Evolutionary conservation across 53 echinoderm and acorn worm species (phyloP), one percentile per base, ranked within the genome.

Genomic region (Apostichopus leukothele): DNA sequence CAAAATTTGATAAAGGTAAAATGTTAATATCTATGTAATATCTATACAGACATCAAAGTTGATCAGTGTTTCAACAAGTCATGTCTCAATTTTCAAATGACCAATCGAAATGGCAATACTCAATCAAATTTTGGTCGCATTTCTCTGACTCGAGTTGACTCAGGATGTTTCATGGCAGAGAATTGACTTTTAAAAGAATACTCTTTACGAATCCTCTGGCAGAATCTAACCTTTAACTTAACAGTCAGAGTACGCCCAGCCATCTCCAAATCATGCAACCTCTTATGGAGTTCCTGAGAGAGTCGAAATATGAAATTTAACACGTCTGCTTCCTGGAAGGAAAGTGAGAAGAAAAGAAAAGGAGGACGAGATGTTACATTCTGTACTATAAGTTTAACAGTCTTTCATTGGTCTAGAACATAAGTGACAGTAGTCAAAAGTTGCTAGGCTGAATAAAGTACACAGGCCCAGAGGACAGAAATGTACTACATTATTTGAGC

Each of bases 231-330:
- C 88, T 95, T 98, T 22, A 98, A 79, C 85, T 98, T 98, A 76
- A 98, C 89, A 5, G 98, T 98, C 55, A 98, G 91, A 14, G 90
- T 93, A 81, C 92, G 93, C 7, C 95, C 98, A 57, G 76, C 77
- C 98, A 95, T 95, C 73, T 89, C 84, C 75, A 95, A 91, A 12
- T 88, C 91, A 6, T 90, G 86, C 51, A 98, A 92, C 75, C 98
- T 93, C 52, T 89, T 91, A 75, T 98, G 95, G 0, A 98, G 94
- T 89, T 98, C 98, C n/a, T 74, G 81, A 0, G 93, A 89, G 1
- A 98, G 91, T 60, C 91, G 90, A 39, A 79, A 75, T 19, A 98
- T 90, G 74, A 98, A 98, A 14, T 90, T 88, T 11, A 89, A 76
- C 9, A 95, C 91, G 27, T 98, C 98, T 67, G 74, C 90, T 19